phyloP scores from a whole-genome alignment of 2,797 vertebrate genomes.

The Carcharodon carcharias region DNA sequence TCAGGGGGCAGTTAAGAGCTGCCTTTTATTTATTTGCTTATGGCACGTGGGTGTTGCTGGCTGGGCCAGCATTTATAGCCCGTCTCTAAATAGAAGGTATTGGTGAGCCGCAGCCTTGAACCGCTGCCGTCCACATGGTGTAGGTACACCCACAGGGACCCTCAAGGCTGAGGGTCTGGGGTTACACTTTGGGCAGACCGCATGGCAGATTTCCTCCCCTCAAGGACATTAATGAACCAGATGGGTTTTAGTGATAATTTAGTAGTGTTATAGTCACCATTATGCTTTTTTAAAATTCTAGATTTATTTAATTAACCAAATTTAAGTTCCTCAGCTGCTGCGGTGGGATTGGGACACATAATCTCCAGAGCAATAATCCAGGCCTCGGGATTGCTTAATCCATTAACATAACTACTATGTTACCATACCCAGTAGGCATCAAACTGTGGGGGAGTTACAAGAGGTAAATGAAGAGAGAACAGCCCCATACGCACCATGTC shows the following conservation, averaged over 20 bases:
- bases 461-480: not conserved
- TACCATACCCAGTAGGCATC: not conserved
- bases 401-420: not conserved
- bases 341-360: not conserved
- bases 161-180: too few relatives aligned
- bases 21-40: too few relatives aligned
- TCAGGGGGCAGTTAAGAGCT: too few relatives aligned
- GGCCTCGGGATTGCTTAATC: not conserved
- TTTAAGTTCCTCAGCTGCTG: not conserved
- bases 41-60: too few relatives aligned
- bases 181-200: too few relatives aligned
- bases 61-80: too few relatives aligned
- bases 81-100: too few relatives aligned
- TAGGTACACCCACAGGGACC: too few relatives aligned
- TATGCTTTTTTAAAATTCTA: too few relatives aligned
- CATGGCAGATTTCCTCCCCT: too few relatives aligned
- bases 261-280: not conserved
- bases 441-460: not conserved
- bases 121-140: too few relatives aligned
- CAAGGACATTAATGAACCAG: not conserved
- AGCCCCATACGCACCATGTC: not conserved
- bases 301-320: not conserved
- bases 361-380: not conserved
- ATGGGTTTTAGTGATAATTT: not conserved
- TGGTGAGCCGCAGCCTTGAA: too few relatives aligned